phyloP scores from a whole-genome alignment of 2,888 invertebrate species.

The Harpalus rufipes region DNA sequence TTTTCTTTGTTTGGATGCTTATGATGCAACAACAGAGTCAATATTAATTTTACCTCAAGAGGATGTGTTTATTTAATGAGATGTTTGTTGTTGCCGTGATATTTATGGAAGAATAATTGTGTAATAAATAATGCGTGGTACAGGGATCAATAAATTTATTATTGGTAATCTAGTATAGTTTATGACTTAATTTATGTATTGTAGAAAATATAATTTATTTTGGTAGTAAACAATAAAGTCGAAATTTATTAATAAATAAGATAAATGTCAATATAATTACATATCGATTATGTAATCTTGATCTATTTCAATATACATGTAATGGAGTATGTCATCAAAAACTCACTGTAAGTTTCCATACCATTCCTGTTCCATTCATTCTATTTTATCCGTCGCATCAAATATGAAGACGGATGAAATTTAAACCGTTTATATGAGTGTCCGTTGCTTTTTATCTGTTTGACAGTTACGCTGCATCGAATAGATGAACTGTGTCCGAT shows the following conservation, averaged over 20 bases:
- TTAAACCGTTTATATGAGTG: no score
- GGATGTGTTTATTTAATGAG: not conserved
- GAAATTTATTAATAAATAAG: not conserved
- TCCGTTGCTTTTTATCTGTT: no score
- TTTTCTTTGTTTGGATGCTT: not conserved
- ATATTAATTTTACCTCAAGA: not conserved
- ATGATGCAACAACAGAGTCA: not conserved
- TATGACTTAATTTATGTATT: not conserved
- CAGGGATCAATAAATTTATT: not conserved
- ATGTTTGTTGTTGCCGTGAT: not conserved
- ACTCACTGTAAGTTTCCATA: no score
- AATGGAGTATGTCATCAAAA: no score
- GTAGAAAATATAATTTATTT: not conserved
- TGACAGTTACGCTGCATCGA: no score
- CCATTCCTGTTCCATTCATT: no score
- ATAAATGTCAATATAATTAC: no score
- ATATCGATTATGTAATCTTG: no score
- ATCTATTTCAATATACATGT: no score
- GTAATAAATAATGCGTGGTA: not conserved
- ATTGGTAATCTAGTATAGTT: not conserved
- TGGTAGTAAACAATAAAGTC: not conserved
- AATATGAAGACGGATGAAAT: no score
- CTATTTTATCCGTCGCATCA: no score
- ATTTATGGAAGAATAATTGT: not conserved
- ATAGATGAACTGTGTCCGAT: no score